Evolutionary conservation across 2,888 invertebrate genomes (phyloP).

Genomic region (Hirudinaria manillensis): DNA sequence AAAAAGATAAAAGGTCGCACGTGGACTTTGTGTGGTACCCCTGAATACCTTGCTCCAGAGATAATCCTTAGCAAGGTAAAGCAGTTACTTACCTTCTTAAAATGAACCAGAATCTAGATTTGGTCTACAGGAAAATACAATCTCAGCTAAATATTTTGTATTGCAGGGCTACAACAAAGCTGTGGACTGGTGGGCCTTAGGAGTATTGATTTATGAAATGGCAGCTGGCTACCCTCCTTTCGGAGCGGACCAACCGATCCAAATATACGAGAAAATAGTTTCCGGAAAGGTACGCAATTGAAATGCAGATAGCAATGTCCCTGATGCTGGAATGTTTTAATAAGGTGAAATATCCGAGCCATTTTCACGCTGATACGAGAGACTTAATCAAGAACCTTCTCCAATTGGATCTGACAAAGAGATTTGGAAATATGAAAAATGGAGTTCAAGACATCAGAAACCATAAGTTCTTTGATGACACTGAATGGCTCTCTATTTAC

Average conservation of each 20-base stretch:
- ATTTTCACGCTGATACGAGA: constrained; percentile 27
- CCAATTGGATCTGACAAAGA: constrained; percentile 30
- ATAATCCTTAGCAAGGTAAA: constrained; percentile 62
- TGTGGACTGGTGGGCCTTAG: constrained; percentile 98
- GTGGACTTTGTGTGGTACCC: constrained; percentile 98
- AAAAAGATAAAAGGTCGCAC: constrained; percentile 99
- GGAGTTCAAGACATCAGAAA: constrained; percentile 33
- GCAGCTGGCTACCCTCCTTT: constrained; percentile 89
- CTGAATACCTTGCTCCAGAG: constrained; percentile 70
- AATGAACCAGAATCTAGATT: no score
- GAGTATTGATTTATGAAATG: constrained; percentile 55
- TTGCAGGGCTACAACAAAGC: constrained; percentile 82
- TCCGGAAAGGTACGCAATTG: constrained; percentile 73
- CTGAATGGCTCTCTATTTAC: constrained; percentile 29
- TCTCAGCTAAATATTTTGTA: not conserved
- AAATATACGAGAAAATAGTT: constrained; percentile 99
- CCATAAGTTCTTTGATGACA: constrained; percentile 31
- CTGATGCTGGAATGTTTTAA: not conserved
- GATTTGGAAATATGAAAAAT: constrained; percentile 32
- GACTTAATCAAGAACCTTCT: constrained; percentile 31
- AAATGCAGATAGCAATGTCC: not conserved
- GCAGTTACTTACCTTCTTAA: constrained; percentile 50
- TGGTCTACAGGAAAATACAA: not conserved
- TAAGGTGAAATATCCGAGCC: constrained; percentile 27
- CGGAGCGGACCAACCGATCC: constrained; percentile 98